Base-by-base conservation (phyloP, 2,113 vertebrate species). In the Apistogramma diplotaenia region DNA sequence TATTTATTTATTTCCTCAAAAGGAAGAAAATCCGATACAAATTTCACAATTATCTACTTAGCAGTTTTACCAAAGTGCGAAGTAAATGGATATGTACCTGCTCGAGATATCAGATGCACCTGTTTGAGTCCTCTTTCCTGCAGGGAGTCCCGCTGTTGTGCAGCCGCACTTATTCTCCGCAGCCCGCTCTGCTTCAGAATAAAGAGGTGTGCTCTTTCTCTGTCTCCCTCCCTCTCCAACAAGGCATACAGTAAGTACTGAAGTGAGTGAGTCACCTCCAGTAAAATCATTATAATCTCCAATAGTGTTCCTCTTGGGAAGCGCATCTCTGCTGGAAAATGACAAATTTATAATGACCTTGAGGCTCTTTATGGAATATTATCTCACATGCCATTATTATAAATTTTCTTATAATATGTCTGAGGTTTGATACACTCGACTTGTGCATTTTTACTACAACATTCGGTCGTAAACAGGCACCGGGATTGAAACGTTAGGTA, bases 201-300 rank as follows among this genome's bases (percentile, higher is more conserved):
- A 59, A 67, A 82, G 83, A 78, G 35, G 58, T 81, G 18, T 16
- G 77, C 72, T 37, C 23, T 16, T 49, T 53, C 83, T 79, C 53
- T 62, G 2, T 8, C 58, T 58, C 79, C 76, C 55, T 4, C 60
- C 27, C 23, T 54, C 59, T 23, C 21, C 37, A 54, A 55, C 59
- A 81, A 67, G 37, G 77, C 33, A 35, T 40, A 40, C 46, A 58
- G 54, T 59, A 43, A 0, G 3, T 51, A n/a, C 56, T 56, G 59
- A 55, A 73, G 65, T 58, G 73, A 70, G 61, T 90, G 80, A 85
- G 53, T 85, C 90, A 85, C 85, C 31, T 83, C 49, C 18, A 46
- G 37, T 37, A 74, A 65, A 31, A 43, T 25, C 18, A 67, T 79
- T 37, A 51, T 31, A 61, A 58, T 76, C 46, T 71, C 31, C 23